phyloP scores from a whole-genome alignment of 2,888 invertebrate genomes.

The Polymixis lichenea region DNA sequence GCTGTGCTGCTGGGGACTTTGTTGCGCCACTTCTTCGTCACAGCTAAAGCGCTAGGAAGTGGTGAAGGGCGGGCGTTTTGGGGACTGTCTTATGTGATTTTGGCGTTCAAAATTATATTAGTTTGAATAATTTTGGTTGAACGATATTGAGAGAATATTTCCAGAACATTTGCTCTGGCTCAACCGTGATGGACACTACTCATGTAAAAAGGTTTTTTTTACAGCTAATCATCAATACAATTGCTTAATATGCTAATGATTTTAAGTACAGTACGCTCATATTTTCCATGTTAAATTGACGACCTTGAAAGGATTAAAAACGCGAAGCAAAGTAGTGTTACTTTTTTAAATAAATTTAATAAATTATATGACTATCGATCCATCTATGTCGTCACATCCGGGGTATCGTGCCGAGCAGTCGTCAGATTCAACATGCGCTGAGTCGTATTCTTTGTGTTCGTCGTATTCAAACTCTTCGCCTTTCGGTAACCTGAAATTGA shows the following conservation, averaged over 20 bases:
- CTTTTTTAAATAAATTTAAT: not conserved
- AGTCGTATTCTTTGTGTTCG: conserved; percentile 87
- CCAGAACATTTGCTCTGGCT: too few species aligned
- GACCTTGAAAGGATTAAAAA: not conserved
- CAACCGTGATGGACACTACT: too few species aligned
- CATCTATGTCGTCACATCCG: conserved; percentile 78
- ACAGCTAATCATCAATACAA: too few species aligned
- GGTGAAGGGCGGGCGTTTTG: too few species aligned
- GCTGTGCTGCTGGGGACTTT: too few species aligned
- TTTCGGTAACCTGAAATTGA: conserved; percentile 85
- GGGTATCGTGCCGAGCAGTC: conserved; percentile 86
- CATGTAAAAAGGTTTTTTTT: too few species aligned
- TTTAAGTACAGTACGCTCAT: not conserved
- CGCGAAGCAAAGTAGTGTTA: not conserved
- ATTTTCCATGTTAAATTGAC: not conserved
- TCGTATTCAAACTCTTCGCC: conserved; percentile 80
- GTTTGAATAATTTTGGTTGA: too few species aligned
- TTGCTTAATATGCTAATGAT: not conserved
- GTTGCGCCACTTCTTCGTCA: too few species aligned
- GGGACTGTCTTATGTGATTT: too few species aligned
- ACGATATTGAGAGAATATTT: too few species aligned
- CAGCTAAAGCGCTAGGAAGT: too few species aligned
- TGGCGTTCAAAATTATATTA: too few species aligned
- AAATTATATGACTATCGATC: conserved; percentile 26
- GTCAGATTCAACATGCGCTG: conserved; percentile 79